phyloP scores from a whole-genome alignment of 1,140 invertebrate genomes.

The Bombus turneri region DNA sequence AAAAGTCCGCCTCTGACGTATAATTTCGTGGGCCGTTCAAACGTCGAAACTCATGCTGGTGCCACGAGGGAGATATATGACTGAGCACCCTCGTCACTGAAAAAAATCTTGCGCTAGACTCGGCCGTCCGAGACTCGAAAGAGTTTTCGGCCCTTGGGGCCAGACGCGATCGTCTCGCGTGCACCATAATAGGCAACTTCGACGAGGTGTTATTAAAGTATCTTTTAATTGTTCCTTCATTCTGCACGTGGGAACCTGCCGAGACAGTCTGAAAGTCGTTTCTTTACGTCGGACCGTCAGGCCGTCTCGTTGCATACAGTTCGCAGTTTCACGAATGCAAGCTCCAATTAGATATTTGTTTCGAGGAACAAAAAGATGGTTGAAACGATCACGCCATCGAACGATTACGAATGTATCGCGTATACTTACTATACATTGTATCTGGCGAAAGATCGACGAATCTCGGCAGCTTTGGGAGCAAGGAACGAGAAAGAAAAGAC shows the following conservation, averaged over 20 bases:
- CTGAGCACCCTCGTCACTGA: constrained; percentile 80
- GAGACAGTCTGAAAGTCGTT: background rate
- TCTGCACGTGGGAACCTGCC: constrained; percentile 56
- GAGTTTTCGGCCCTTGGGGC: constrained; percentile 67
- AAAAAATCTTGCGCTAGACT: constrained; percentile 68
- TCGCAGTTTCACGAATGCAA: background rate
- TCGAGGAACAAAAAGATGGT: background rate
- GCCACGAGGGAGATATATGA: constrained; percentile 76
- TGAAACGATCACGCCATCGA: background rate
- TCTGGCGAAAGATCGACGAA: constrained; percentile 38
- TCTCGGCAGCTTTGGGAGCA: constrained; percentile 10
- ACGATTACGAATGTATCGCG: background rate
- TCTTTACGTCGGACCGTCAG: background rate
- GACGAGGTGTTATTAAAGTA: constrained; percentile 66
- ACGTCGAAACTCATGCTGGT: constrained; percentile 77
- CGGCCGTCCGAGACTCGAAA: background rate
- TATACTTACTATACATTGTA: background rate
- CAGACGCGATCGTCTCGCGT: constrained; percentile 57
- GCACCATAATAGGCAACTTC: constrained; percentile 61
- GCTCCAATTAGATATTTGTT: background rate
- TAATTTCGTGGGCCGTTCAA: constrained; percentile 79
- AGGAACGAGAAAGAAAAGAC: constrained; percentile 31
- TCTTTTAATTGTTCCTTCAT: constrained; percentile 62
- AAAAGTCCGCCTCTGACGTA: constrained; percentile 49
- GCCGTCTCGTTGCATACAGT: constrained; percentile 5